Conservation (phyloP, 2,888 invertebrate species). For the Dasysyrphus albostriatus region DNA sequence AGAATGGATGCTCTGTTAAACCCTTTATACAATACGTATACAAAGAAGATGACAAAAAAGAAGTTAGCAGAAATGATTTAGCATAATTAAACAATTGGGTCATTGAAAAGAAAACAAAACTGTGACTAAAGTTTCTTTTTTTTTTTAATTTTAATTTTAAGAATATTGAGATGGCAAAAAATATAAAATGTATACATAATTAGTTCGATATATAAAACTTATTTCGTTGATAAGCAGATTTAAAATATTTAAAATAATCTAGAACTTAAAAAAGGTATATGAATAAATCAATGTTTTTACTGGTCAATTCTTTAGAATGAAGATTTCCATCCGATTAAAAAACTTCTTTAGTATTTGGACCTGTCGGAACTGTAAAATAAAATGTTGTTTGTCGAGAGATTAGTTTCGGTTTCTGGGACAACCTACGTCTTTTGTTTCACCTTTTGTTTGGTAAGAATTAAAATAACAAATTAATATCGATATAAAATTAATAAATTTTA, state of each 20-base stretch:
- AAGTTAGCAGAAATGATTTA: conserved; percentile 17
- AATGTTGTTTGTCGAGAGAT: background rate
- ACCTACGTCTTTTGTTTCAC: background rate
- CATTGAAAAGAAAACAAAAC: conserved; percentile 22
- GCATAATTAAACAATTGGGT: conserved; percentile 55
- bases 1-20: conserved; percentile 53
- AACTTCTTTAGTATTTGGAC: background rate
- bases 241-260: too few species aligned
- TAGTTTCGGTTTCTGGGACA: background rate
- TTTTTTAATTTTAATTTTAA: background rate
- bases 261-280: too few species aligned
- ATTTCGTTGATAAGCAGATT: background rate
- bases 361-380: background rate
- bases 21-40: conserved; percentile 42
- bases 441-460: too few species aligned
- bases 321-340: too few species aligned
- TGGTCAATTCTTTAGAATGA: background rate
- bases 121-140: background rate
- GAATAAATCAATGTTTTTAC: background rate
- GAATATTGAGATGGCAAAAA: background rate
- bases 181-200: background rate
- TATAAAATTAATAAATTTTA: too few species aligned
- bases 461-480: too few species aligned
- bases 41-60: conserved; percentile 42
- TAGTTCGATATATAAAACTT: background rate